Conservation (phyloP, 1,140 invertebrate species). For the Drosophila biarmipes region DNA sequence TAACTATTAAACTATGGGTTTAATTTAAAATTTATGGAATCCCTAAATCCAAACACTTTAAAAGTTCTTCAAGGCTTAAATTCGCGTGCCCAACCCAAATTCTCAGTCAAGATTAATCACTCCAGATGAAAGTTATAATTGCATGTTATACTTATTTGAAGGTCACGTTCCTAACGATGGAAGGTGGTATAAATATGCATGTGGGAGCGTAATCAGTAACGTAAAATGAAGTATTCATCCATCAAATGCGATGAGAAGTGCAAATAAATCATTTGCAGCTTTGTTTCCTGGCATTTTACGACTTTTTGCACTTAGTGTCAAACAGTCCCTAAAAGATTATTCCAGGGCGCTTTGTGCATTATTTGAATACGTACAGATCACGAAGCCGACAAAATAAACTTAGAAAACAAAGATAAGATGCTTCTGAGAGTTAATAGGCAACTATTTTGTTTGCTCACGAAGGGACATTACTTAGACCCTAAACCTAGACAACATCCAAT, state of each 20-base stretch:
- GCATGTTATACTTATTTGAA: not conserved
- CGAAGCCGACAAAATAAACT: not conserved
- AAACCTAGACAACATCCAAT: constrained; percentile 9
- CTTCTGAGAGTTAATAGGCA: not conserved
- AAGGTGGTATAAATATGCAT: not conserved
- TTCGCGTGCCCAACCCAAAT: not conserved
- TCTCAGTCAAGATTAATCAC: not conserved
- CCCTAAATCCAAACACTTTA: not conserved
- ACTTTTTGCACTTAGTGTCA: not conserved
- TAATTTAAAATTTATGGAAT: too few relatives aligned
- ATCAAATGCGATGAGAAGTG: not conserved
- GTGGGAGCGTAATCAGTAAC: not conserved
- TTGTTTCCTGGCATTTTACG: not conserved
- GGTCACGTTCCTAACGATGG: not conserved
- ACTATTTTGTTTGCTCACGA: not conserved
- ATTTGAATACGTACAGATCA: not conserved
- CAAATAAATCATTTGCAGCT: not conserved
- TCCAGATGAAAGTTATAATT: not conserved
- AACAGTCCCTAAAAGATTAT: not conserved
- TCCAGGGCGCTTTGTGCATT: not conserved
- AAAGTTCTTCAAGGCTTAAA: not conserved
- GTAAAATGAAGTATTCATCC: not conserved
- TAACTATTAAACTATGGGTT: too few relatives aligned
- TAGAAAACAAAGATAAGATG: not conserved
- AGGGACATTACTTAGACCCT: too few relatives aligned